A percentile compares a stretch with the other conserved stretches of the same genome.
Evolutionary conservation across 2,888 invertebrate species (phyloP).

Genomic region (Cyaniris semiargus): DNA sequence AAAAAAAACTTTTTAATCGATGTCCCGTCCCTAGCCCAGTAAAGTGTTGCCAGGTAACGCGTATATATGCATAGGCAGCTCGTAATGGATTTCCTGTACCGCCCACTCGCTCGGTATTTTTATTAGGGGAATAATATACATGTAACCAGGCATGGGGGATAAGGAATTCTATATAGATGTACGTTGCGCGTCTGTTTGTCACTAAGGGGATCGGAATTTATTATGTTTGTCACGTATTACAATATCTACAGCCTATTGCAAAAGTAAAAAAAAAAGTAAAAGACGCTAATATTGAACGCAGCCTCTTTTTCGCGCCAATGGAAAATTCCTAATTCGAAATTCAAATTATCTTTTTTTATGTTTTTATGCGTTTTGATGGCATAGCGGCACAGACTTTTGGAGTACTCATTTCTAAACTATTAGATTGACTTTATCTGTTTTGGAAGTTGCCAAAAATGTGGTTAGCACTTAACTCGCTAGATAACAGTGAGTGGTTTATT

Average conservation of each 20-base stretch:
- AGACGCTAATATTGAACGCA: neutral
- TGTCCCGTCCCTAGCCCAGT: conserved; percentile 41
- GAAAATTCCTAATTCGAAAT: neutral
- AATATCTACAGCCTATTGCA: neutral
- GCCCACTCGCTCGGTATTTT: conserved; percentile 56
- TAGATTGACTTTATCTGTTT: conserved; percentile 12
- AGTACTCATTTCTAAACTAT: neutral
- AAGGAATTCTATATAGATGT: conserved; percentile 14
- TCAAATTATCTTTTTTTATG: neutral
- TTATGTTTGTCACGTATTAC: neutral
- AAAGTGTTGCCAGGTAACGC: conserved; percentile 41
- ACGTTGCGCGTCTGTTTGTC: neutral
- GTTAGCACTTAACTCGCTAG: conserved; percentile 22
- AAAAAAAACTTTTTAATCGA: conserved; percentile 26
- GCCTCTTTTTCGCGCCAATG: neutral
- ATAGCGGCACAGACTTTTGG: neutral
- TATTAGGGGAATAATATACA: conserved; percentile 30
- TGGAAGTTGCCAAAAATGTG: conserved; percentile 22
- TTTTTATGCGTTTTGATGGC: neutral
- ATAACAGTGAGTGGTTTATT: conserved; percentile 10
- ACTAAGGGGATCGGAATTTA: conserved; percentile 7
- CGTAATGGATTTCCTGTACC: conserved; percentile 65
- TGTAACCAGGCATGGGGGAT: conserved; percentile 22
- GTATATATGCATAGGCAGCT: conserved; percentile 44
- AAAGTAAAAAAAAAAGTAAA: neutral